phyloP scores from a whole-genome alignment of 2,113 vertebrate species.

The Sinocyclocheilus rhinocerous region DNA sequence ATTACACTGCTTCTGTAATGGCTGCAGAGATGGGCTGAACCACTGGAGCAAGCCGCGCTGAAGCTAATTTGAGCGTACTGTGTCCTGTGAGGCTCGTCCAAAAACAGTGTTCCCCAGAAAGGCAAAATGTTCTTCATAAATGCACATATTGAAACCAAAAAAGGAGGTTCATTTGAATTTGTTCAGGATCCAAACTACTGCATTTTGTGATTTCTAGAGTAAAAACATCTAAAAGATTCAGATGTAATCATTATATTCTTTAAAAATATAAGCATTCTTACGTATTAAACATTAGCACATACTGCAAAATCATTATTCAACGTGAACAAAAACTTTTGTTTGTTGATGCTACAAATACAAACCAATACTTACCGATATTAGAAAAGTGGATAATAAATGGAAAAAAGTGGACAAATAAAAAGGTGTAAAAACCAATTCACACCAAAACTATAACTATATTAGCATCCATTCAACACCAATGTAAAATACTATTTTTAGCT shows the following conservation, averaged over 20 bases:
- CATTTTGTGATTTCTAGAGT: not conserved
- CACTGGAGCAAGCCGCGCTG: slow-evolving; percentile 28
- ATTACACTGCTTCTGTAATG: slow-evolving; percentile 43
- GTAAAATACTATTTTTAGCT: not conserved
- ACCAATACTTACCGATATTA: too few relatives aligned
- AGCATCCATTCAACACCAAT: too few relatives aligned
- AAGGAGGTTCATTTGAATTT: not conserved
- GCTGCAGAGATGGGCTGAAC: slow-evolving; percentile 36
- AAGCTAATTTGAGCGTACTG: slow-evolving; percentile 3
- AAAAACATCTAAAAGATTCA: not conserved
- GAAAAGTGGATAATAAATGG: too few relatives aligned
- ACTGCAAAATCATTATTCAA: too few relatives aligned
- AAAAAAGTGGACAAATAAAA: too few relatives aligned
- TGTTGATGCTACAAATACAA: too few relatives aligned
- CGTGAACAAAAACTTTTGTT: too few relatives aligned
- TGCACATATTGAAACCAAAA: not conserved
- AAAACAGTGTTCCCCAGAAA: slow-evolving; percentile 20
- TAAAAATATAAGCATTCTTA: too few relatives aligned
- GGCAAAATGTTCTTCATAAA: slow-evolving; percentile 17
- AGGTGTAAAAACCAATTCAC: too few relatives aligned
- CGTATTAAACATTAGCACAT: too few relatives aligned
- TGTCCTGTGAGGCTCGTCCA: slow-evolving; percentile 33
- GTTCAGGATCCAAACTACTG: not conserved
- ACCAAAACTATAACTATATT: too few relatives aligned
- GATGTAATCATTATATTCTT: too few relatives aligned